A percentile compares a stretch with the other conserved stretches of the same genome.
These are phyloP conservation scores for Calameuta idolon DNA, from an alignment of 2,888 invertebrate genomes.

Conservation along the genomic window DNA sequence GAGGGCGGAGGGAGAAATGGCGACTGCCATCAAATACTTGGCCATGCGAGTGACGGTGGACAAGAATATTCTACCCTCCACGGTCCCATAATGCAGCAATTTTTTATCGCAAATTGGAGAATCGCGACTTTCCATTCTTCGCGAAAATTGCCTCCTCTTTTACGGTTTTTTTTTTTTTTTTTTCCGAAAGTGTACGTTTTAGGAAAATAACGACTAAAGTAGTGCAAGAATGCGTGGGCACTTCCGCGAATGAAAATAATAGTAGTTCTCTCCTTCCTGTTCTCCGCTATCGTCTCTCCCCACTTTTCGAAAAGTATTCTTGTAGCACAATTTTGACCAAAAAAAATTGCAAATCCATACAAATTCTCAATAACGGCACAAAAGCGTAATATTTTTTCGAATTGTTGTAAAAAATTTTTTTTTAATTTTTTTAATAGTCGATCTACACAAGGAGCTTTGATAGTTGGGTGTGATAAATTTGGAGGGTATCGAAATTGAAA, in stretches of 20 bases:
- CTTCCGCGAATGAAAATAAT: not conserved
- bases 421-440: no score
- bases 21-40: not conserved
- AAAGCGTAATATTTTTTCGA: not conserved
- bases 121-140: not conserved
- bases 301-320: not conserved
- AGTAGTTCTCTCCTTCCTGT: not conserved
- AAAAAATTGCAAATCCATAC: no score
- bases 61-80: not conserved
- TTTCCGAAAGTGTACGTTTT: not conserved
- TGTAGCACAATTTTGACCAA: not conserved
- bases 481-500: not conserved
- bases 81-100: not conserved
- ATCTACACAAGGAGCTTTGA: no score
- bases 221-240: not conserved
- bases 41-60: not conserved
- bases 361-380: no score
- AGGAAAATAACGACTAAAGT: not conserved
- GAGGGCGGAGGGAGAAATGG: not conserved
- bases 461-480: not conserved
- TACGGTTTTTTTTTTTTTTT: not conserved
- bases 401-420: not conserved
- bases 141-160: not conserved
- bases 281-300: not conserved
- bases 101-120: not conserved